Evolutionary conservation across 2,113 vertebrate species (phyloP).

Genomic region (Gallinago paraguaiae): DNA sequence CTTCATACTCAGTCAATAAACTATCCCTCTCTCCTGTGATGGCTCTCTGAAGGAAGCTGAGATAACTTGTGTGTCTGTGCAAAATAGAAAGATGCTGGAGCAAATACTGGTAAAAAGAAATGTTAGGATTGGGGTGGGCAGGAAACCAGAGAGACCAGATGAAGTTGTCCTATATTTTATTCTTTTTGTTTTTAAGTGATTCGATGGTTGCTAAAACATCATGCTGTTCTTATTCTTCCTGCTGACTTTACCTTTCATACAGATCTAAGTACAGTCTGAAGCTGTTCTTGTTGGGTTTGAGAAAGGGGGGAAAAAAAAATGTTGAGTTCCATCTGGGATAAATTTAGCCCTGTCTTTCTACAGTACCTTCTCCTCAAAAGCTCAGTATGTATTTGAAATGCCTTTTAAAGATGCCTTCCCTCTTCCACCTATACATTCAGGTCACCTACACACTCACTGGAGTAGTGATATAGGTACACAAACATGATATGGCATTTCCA

Average conservation of each 20-base stretch:
- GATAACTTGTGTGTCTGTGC: neutral
- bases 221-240: neutral
- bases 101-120: neutral
- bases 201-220: neutral
- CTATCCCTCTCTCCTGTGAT: neutral
- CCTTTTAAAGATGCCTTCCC: neutral
- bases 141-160: neutral
- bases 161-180: neutral
- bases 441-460: neutral
- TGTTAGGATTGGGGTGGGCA: neutral
- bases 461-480: neutral
- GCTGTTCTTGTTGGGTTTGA: neutral
- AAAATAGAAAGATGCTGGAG: neutral
- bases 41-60: neutral
- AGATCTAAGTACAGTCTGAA: neutral
- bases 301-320: neutral
- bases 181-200: neutral
- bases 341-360: neutral
- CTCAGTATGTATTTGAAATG: neutral
- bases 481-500: neutral
- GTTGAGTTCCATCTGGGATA: neutral
- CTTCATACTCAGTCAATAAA: neutral
- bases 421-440: neutral
- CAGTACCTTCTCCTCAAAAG: neutral
- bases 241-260: neutral